phyloP scores from a whole-genome alignment of 2,888 invertebrate genomes.

The Leptopilina drosophilae region DNA sequence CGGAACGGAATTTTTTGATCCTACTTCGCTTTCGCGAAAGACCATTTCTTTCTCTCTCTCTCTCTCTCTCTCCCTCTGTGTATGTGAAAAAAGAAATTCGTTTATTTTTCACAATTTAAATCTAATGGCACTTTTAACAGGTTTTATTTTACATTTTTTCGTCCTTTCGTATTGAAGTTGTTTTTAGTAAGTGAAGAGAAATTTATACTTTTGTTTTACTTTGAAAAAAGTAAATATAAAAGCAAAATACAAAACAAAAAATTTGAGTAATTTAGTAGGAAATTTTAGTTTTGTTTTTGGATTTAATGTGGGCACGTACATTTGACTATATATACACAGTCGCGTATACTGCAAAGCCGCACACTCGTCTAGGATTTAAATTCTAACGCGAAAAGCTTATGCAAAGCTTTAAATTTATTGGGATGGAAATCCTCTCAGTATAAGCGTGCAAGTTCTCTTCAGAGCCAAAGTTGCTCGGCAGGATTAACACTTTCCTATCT shows the following conservation, averaged over 20 bases:
- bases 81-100: background rate
- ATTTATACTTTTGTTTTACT: background rate
- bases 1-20: slow-evolving; percentile 29
- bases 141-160: background rate
- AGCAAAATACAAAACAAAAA: too few relatives aligned
- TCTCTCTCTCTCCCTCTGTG: background rate
- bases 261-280: background rate
- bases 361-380: slow-evolving; percentile 71
- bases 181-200: background rate
- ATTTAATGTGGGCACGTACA: slow-evolving; percentile 37
- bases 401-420: slow-evolving; percentile 81
- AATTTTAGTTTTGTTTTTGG: background rate
- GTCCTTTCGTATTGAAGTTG: background rate
- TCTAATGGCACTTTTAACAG: background rate
- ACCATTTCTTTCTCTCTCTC: background rate
- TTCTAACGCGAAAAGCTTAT: slow-evolving; percentile 79
- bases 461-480: slow-evolving; percentile 78
- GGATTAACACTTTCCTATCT: slow-evolving; percentile 81
- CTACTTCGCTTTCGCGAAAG: background rate
- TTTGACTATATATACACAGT: background rate
- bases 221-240: too few relatives aligned
- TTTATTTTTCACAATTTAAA: slow-evolving; percentile 13
- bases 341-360: too few relatives aligned
- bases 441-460: slow-evolving; percentile 75
- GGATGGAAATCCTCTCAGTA: slow-evolving; percentile 78